phyloP scores from a whole-genome alignment of 2,113 vertebrate species.

The Lophius piscatorius region DNA sequence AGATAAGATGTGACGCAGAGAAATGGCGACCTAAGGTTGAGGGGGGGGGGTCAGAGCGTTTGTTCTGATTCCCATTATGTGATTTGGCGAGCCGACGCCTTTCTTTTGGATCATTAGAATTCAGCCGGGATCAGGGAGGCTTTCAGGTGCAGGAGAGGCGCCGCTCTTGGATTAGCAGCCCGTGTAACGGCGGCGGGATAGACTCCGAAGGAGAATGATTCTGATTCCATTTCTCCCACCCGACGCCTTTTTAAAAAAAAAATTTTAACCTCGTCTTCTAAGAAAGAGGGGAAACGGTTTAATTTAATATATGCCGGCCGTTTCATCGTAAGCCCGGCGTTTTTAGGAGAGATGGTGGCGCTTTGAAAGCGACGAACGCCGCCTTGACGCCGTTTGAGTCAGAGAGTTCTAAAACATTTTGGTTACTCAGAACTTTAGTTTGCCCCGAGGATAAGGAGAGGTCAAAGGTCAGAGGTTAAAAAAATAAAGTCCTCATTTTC shows the following conservation, averaged over 20 bases:
- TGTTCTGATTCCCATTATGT: constrained; percentile 66
- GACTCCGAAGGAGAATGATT: constrained; percentile 71
- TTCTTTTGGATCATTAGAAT: constrained; percentile 75
- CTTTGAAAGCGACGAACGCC: constrained; percentile 50
- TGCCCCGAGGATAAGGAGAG: constrained; percentile 2
- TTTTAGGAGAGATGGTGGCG: constrained; percentile 46
- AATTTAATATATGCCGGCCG: constrained; percentile 80
- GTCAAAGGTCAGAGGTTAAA: constrained; percentile 1
- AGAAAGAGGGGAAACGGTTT: constrained; percentile 51
- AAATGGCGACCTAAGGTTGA: constrained; percentile 24
- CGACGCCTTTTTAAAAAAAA: constrained; percentile 72
- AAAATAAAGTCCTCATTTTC: no score
- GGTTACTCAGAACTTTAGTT: constrained; percentile 17
- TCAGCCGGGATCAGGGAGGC: constrained; percentile 70
- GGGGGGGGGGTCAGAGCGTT: constrained; percentile 39
- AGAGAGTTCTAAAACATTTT: constrained; percentile 49
- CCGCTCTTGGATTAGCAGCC: constrained; percentile 73
- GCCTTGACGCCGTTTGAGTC: constrained; percentile 1
- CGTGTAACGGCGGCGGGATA: constrained; percentile 47
- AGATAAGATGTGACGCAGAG: constrained; percentile 46
- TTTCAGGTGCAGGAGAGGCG: constrained; percentile 69
- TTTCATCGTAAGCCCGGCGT: constrained; percentile 75
- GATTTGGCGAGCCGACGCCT: constrained; percentile 66
- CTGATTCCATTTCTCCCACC: constrained; percentile 73
- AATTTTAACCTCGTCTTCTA: constrained; percentile 59